phyloP scores from a whole-genome alignment of 2,888 invertebrate genomes.

The Synergus itoensis region DNA sequence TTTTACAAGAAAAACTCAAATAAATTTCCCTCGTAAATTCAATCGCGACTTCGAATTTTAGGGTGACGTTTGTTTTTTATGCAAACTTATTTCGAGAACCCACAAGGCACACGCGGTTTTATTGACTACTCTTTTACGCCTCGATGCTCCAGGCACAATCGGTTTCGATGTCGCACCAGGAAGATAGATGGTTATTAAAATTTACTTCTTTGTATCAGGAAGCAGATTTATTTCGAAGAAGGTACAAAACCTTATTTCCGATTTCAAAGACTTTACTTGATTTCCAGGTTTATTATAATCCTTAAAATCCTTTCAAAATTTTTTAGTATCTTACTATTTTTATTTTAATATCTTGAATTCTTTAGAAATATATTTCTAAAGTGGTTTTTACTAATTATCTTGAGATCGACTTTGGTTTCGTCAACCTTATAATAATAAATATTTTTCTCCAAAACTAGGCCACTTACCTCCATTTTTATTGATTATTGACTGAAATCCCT shows the following conservation, averaged over 20 bases:
- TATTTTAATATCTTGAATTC: neutral
- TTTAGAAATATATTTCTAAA: too few relatives aligned
- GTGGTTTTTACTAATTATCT: too few relatives aligned
- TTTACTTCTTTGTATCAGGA: slow-evolving; percentile 47
- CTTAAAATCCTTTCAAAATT: too few relatives aligned
- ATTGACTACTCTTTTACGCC: slow-evolving; percentile 56
- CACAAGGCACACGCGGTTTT: slow-evolving; percentile 49
- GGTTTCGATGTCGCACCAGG: slow-evolving; percentile 52
- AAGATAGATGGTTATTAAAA: slow-evolving; percentile 70
- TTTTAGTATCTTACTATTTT: neutral
- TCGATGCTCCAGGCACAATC: slow-evolving; percentile 57
- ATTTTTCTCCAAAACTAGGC: too few relatives aligned
- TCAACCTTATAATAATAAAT: too few relatives aligned
- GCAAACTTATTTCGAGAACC: slow-evolving; percentile 37
- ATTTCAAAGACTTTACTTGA: slow-evolving; percentile 17
- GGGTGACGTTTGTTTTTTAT: slow-evolving; percentile 36
- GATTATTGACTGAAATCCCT: too few relatives aligned
- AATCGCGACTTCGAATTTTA: slow-evolving; percentile 38
- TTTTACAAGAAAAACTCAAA: slow-evolving; percentile 5
- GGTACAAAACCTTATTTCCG: neutral
- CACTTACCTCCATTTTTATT: too few relatives aligned
- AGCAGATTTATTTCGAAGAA: slow-evolving; percentile 27
- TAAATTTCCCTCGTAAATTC: slow-evolving; percentile 24
- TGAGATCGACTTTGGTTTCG: too few relatives aligned
- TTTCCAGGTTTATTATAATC: too few relatives aligned